Evolutionary conservation across 2,797 vertebrate species (phyloP).

Genomic region (Myoxocephalus aenaeus): DNA sequence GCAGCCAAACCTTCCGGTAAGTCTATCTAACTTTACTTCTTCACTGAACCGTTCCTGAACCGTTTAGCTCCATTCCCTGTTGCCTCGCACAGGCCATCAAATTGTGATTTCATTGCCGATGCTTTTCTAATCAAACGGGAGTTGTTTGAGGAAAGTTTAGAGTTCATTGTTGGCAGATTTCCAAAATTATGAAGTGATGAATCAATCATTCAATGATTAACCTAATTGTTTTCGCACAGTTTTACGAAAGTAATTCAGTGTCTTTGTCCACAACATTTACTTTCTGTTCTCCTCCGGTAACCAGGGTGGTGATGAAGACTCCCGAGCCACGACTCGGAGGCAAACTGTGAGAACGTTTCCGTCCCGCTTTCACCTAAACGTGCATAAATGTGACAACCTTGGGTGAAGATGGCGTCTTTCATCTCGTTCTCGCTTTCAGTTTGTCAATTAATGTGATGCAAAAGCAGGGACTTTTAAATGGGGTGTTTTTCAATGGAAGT

Average conservation of each 20-base stretch:
- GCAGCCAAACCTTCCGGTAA: neutral
- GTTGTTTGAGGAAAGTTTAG: neutral
- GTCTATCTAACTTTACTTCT: neutral
- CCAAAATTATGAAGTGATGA: neutral
- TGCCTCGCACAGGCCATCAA: neutral
- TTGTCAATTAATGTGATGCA: slow-evolving; percentile 13
- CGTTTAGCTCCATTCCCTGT: neutral
- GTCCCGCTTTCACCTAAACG: neutral
- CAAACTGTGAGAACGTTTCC: neutral
- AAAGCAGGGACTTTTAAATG: neutral
- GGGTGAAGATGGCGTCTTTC: slow-evolving; percentile 12
- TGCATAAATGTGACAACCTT: slow-evolving; percentile 6
- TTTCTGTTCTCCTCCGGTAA: slow-evolving; percentile 1
- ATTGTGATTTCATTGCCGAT: neutral
- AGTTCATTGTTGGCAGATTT: neutral
- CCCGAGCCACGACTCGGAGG: neutral
- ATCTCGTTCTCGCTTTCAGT: slow-evolving; percentile 9
- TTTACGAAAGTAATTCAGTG: neutral
- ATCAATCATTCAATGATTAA: neutral
- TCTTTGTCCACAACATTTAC: neutral
- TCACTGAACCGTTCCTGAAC: neutral
- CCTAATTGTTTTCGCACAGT: neutral
- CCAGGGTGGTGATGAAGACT: neutral
- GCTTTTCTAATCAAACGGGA: neutral
- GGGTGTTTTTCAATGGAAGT: neutral